Conservation (phyloP, 2,888 invertebrate genomes). For the Clitarchus hookeri region DNA sequence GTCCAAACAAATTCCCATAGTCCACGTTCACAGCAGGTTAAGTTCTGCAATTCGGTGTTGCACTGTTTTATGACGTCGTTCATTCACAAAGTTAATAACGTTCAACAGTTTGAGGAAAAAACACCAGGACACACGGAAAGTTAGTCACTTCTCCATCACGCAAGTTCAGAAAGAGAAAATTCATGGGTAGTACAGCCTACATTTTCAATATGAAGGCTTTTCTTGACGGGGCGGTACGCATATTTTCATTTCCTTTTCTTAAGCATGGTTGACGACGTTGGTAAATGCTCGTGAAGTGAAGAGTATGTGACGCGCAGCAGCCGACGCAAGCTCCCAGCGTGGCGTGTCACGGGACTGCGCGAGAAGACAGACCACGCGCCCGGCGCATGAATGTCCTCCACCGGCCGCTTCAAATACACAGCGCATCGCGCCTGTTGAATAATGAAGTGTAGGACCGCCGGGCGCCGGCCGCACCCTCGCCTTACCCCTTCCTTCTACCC, state of each 20-base stretch:
- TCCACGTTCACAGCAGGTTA: conserved; percentile 43
- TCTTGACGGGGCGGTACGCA: not conserved
- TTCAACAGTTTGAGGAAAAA: not conserved
- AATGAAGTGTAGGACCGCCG: not conserved
- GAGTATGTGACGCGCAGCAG: too few species aligned
- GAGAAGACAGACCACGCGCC: not conserved
- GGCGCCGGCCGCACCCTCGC: not conserved
- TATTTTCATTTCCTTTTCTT: not conserved
- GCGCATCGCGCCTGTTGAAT: not conserved
- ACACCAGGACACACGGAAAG: not conserved
- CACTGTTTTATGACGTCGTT: not conserved
- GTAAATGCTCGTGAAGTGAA: not conserved
- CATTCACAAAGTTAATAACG: conserved; percentile 5
- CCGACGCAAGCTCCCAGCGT: not conserved
- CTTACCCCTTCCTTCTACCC: not conserved
- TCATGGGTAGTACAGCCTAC: not conserved
- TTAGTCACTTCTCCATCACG: not conserved
- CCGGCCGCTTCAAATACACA: not conserved
- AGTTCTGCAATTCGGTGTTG: not conserved
- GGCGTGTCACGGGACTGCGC: not conserved
- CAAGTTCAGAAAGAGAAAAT: not conserved
- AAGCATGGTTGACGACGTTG: not conserved
- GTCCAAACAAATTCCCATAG: conserved; percentile 61
- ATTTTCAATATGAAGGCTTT: not conserved
- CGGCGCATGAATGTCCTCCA: not conserved